Percentiles rank a stretch among this genome's conserved stretches.
These are phyloP conservation scores for Blastobasis adustella DNA, from an alignment of 2,888 invertebrate genomes.

Conservation along the genomic window DNA sequence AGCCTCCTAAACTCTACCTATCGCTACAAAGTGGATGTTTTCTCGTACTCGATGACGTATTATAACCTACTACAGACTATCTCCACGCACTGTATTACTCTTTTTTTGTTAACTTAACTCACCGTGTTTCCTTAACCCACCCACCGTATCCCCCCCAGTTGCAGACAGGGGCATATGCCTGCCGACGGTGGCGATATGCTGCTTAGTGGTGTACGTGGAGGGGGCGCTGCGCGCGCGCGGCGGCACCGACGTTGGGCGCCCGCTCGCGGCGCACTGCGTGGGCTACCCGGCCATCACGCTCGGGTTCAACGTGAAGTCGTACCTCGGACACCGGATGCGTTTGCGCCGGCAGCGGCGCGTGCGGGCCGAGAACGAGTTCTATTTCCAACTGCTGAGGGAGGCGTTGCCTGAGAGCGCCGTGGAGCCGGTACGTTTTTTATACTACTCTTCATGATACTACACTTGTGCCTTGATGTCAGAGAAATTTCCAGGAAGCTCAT, in stretches of 20 bases:
- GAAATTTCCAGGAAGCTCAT: too few relatives aligned
- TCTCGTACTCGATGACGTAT: too few relatives aligned
- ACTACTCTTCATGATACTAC: too few relatives aligned
- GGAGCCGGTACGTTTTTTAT: constrained; percentile 34
- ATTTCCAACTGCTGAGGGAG: constrained; percentile 92
- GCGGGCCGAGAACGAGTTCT: constrained; percentile 95
- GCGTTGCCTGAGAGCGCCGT: constrained; percentile 82
- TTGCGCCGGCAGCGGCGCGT: constrained; percentile 94
- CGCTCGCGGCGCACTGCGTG: constrained; percentile 97
- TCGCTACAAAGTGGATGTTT: too few relatives aligned
- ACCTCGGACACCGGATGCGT: constrained; percentile 91
- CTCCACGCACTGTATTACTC: too few relatives aligned
- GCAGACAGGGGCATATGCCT: constrained; percentile 93
- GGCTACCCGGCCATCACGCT: constrained; percentile 92
- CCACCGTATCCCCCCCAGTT: constrained; percentile 30
- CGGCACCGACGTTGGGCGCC: constrained; percentile 92
- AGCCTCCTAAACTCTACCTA: too few relatives aligned
- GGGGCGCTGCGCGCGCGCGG: constrained; percentile 90
- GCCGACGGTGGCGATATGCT: constrained; percentile 95
- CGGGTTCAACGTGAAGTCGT: constrained; percentile 96
- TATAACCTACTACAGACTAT: too few relatives aligned
- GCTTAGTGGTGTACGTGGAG: constrained; percentile 95
- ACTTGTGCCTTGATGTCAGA: too few relatives aligned
- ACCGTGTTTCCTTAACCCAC: too few relatives aligned
- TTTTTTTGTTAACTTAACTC: too few relatives aligned